Evolutionary conservation across 2,113 vertebrate species (phyloP), one percentile per base, ranked within the genome.

Genomic region (Maccullochella peelii): DNA sequence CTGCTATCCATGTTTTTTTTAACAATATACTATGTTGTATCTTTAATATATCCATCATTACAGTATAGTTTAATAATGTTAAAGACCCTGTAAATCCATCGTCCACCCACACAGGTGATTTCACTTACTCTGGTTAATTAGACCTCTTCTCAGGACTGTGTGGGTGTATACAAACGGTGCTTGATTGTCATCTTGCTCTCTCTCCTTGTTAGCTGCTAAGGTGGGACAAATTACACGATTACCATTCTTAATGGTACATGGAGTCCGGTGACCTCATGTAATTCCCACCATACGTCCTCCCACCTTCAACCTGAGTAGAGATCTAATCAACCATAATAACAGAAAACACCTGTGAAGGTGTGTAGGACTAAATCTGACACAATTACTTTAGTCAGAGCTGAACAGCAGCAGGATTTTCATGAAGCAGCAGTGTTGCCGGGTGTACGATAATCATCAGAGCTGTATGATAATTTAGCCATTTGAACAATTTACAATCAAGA

Each of bases 141-240:
- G 40, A 55, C n/a, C 21, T 57, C 23, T 27, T 63, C n/a, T 79
- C n/a, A 1, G 42, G 67, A 8, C 44, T 23, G 44, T 54, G 58
- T 55, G 68, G 58, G 44, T 5, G 6, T 33, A 44, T 30, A 44
- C 10, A n/a, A 65, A 54, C 6, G 1, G 23, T 61, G 20, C 21
- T 66, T 62, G 58, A 70, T 15, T 80, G 78, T 66, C 59, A 80
- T 55, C 59, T 68, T 16, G 36, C 36, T 23, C 25, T 14, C 44
- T 4, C 44, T 47, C 61, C 23, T 10, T 16, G 8, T 63, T 66
- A 54, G 59, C 23, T 76, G 54, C 63, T 74, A 15, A 8, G 12
- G 47, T 71, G 11, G 33, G 36, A 74, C 47, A 63, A 63, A 76
- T 73, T 25, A 67, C 50, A 67, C 30, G 21, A 66, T 57, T 58